Conservation (phyloP, 2,113 vertebrate species). For the Clupea harengus region DNA sequence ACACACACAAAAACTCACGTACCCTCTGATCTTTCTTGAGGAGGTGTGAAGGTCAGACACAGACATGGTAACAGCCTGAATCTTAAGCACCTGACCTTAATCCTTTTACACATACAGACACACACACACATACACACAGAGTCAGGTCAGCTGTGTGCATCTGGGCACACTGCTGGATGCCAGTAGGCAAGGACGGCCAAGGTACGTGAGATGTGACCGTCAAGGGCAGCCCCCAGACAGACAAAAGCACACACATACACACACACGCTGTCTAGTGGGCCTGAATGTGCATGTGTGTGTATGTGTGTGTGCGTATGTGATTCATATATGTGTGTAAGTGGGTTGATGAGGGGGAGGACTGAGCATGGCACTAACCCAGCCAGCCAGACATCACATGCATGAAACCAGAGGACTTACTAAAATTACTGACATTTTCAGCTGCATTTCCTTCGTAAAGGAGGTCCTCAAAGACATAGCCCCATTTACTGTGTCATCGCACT, state of each 20-base stretch:
- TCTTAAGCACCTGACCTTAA: slow-evolving; percentile 46
- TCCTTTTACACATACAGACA: slow-evolving; percentile 29
- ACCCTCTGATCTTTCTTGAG: slow-evolving; percentile 13
- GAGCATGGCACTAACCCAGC: background rate
- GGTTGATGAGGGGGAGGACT: background rate
- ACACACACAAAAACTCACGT: background rate
- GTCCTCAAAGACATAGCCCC: background rate
- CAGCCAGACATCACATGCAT: background rate
- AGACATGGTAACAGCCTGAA: background rate
- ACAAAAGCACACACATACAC: background rate
- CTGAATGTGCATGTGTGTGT: background rate
- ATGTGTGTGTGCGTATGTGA: background rate
- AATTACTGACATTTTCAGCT: background rate
- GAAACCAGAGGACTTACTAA: background rate
- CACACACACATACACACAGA: slow-evolving; percentile 28
- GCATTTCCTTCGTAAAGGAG: background rate
- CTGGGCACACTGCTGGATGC: slow-evolving; percentile 42
- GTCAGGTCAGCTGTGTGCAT: slow-evolving; percentile 39
- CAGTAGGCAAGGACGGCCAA: slow-evolving; percentile 42
- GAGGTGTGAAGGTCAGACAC: slow-evolving; percentile 26
- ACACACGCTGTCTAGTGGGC: background rate
- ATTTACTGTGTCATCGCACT: background rate
- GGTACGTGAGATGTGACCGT: slow-evolving; percentile 20
- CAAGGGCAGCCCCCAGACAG: slow-evolving; percentile 25
- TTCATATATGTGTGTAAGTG: background rate